These are phyloP conservation scores for Pagrus major DNA, from an alignment of 2,113 vertebrate species.

Conservation along the genomic window DNA sequence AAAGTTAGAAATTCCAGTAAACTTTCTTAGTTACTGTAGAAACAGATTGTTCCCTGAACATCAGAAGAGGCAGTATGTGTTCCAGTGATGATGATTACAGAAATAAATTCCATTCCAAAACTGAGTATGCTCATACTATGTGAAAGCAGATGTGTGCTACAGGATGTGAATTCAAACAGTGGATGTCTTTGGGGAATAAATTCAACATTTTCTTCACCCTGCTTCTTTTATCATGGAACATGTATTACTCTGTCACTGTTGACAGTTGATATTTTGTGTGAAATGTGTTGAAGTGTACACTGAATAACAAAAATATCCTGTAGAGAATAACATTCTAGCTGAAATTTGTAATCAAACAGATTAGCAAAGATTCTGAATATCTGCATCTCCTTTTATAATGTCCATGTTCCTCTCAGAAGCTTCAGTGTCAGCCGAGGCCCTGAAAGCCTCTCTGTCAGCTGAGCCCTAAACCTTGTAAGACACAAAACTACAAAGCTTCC, in stretches of 20 bases:
- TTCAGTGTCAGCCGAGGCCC: neutral
- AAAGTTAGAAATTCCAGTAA: no score
- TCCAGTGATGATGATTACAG: neutral
- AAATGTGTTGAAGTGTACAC: neutral
- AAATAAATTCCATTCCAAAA: neutral
- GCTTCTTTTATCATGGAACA: neutral
- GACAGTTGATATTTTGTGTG: neutral
- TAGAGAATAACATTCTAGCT: neutral
- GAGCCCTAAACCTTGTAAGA: neutral
- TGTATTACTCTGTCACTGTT: neutral
- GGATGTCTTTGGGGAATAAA: neutral
- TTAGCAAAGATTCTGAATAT: neutral
- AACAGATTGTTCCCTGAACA: neutral
- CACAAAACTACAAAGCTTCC: conserved; percentile 5
- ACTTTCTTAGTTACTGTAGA: no score
- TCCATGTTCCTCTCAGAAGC: conserved; percentile 1
- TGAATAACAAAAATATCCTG: neutral
- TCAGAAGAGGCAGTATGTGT: neutral
- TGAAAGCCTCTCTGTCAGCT: conserved; percentile 6
- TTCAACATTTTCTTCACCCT: neutral
- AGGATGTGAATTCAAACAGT: neutral
- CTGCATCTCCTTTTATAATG: neutral
- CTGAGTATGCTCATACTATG: neutral
- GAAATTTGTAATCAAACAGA: neutral
- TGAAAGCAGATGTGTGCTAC: neutral